Conservation (phyloP, 2,888 invertebrate species). For the Invenusta paracnida region DNA sequence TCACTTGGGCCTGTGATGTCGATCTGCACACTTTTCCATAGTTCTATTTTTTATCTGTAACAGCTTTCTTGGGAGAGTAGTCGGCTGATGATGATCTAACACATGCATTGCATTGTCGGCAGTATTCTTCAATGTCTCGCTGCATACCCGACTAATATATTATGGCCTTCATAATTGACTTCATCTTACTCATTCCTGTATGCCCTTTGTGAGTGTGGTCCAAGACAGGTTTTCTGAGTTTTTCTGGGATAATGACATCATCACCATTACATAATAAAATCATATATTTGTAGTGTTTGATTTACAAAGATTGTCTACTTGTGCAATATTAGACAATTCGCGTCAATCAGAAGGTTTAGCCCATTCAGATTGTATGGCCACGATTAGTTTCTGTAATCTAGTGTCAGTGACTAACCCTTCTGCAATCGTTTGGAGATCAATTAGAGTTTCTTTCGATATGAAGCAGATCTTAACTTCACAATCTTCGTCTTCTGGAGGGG, state of each 20-base stretch:
- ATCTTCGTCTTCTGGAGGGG: not conserved
- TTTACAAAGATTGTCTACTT: not conserved
- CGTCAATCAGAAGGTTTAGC: not conserved
- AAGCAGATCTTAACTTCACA: not conserved
- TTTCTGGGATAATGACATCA: not conserved
- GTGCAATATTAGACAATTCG: not conserved
- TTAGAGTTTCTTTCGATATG: not conserved
- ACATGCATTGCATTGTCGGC: not conserved
- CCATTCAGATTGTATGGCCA: not conserved
- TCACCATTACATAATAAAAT: not conserved
- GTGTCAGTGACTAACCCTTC: not conserved
- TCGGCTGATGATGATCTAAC: not conserved
- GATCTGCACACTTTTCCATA: not conserved
- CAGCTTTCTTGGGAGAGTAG: not conserved
- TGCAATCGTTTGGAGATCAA: not conserved
- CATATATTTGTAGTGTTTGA: not conserved
- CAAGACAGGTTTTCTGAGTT: not conserved
- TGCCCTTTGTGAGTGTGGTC: not conserved
- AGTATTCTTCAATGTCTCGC: not conserved
- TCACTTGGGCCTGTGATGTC: not conserved
- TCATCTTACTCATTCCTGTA: not conserved
- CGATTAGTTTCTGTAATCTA: not conserved
- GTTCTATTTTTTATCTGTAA: not conserved
- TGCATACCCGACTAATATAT: not conserved
- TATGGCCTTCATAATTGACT: not conserved